Conservation (phyloP, 1,140 invertebrate genomes). For the Micrasema longulum region DNA sequence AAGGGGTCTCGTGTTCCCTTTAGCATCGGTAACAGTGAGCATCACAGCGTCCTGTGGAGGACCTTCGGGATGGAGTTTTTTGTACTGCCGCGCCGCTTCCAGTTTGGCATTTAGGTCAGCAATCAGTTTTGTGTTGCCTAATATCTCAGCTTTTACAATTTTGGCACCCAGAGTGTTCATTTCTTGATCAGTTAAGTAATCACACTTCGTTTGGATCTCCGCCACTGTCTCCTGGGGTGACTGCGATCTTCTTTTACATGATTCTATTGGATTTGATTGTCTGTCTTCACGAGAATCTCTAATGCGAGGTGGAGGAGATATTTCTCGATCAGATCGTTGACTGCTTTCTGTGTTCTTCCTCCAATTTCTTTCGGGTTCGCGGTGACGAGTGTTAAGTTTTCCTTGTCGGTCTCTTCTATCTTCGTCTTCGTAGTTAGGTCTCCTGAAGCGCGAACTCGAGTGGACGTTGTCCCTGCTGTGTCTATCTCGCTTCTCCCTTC, state of each 20-base stretch:
- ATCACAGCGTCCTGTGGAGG: slow-evolving; percentile 72
- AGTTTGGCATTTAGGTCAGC: slow-evolving; percentile 80
- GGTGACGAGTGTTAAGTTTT: slow-evolving; percentile 42
- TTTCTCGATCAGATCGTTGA: slow-evolving; percentile 6
- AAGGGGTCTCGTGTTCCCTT: slow-evolving; percentile 74
- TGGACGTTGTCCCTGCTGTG: neutral
- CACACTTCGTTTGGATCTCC: slow-evolving; percentile 41
- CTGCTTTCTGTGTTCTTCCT: slow-evolving; percentile 39
- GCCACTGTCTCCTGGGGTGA: too few relatives aligned
- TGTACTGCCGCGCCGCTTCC: slow-evolving; percentile 74
- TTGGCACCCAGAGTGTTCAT: slow-evolving; percentile 90
- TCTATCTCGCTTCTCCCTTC: slow-evolving; percentile 4
- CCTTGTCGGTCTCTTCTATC: slow-evolving; percentile 40
- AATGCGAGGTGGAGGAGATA: neutral
- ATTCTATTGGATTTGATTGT: neutral
- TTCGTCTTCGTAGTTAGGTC: slow-evolving; percentile 61
- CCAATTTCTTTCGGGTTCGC: slow-evolving; percentile 45
- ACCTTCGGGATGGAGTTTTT: slow-evolving; percentile 65
- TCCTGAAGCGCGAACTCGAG: slow-evolving; percentile 57
- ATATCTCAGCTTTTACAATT: slow-evolving; percentile 90
- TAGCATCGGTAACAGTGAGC: slow-evolving; percentile 77
- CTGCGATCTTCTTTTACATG: too few relatives aligned
- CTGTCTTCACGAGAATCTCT: slow-evolving; percentile 50
- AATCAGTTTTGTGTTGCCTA: slow-evolving; percentile 81
- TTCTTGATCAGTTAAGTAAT: slow-evolving; percentile 78